A percentile compares a stretch with the other conserved stretches of the same genome.
Evolutionary conservation across 2,888 invertebrate species (phyloP).

Genomic region (Meganola albula): DNA sequence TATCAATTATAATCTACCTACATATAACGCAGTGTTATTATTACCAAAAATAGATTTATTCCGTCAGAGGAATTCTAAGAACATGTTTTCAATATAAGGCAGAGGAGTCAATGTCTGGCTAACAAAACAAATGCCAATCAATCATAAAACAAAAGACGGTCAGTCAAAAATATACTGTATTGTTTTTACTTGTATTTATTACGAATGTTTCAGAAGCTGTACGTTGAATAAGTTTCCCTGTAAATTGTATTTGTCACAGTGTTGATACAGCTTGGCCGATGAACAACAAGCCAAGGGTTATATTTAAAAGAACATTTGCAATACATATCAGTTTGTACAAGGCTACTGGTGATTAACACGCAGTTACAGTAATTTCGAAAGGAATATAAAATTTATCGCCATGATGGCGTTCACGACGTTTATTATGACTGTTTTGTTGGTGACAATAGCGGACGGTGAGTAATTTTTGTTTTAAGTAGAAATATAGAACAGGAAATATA

Average conservation of each 20-base stretch:
- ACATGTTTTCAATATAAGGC: no score
- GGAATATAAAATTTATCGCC: slow-evolving; percentile 22
- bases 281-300: slow-evolving; percentile 43
- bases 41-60: no score
- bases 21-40: no score
- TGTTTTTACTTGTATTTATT: no score
- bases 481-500: no score
- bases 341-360: slow-evolving; percentile 29
- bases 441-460: slow-evolving; percentile 42
- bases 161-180: no score
- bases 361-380: slow-evolving; percentile 16
- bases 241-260: slow-evolving; percentile 44
- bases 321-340: slow-evolving; percentile 40
- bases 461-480: no score
- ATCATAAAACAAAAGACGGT: no score
- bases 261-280: slow-evolving; percentile 52
- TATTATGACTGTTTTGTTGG: slow-evolving; percentile 30
- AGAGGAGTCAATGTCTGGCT: no score
- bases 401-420: slow-evolving; percentile 41
- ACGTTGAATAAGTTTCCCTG: slow-evolving; percentile 15
- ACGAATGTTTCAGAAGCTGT: slow-evolving; percentile 22
- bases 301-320: slow-evolving; percentile 48
- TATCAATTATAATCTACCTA: no score
- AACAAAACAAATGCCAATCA: no score
- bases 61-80: no score